These are phyloP conservation scores for Cabera pusaria DNA, from an alignment of 2,888 invertebrate genomes.

Conservation along the genomic window DNA sequence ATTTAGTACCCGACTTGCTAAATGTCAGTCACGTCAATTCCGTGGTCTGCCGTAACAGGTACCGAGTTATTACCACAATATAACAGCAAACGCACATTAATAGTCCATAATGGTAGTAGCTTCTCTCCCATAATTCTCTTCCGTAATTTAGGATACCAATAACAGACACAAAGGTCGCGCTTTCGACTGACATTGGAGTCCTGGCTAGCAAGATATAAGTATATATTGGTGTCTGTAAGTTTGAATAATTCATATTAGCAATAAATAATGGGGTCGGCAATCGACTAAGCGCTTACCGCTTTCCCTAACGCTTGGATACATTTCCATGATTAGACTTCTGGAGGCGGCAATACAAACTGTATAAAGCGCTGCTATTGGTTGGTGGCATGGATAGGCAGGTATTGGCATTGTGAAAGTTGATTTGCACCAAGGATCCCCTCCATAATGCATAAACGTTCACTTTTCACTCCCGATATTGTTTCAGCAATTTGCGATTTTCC, in stretches of 20 bases:
- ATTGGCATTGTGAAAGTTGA: constrained; percentile 69
- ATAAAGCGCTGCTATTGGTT: constrained; percentile 45
- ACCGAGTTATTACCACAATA: constrained; percentile 50
- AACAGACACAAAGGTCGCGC: constrained; percentile 23
- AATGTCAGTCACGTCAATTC: constrained; percentile 66
- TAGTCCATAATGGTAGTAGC: constrained; percentile 42
- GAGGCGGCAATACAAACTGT: constrained; percentile 36
- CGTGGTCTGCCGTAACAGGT: constrained; percentile 62
- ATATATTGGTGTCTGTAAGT: constrained; percentile 33
- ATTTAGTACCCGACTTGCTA: constrained; percentile 47
- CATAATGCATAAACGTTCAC: constrained; percentile 39
- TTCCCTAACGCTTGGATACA: constrained; percentile 41
- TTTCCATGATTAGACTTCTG: constrained; percentile 51
- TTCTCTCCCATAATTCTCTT: too few species aligned
- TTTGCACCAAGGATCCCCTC: constrained; percentile 51
- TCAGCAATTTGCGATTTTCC: too few species aligned
- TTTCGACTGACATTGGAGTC: constrained; percentile 23
- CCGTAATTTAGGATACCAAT: constrained; percentile 13
- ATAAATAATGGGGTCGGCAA: constrained; percentile 54
- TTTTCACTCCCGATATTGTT: constrained; percentile 46
- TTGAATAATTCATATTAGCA: constrained; percentile 59
- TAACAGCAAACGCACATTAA: constrained; percentile 47
- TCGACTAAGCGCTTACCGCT: constrained; percentile 46
- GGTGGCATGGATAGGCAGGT: constrained; percentile 41
- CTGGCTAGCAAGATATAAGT: constrained; percentile 16